These are phyloP conservation scores for Heliothis virescens DNA, from an alignment of 1,140 invertebrate genomes.

Conservation along the genomic window DNA sequence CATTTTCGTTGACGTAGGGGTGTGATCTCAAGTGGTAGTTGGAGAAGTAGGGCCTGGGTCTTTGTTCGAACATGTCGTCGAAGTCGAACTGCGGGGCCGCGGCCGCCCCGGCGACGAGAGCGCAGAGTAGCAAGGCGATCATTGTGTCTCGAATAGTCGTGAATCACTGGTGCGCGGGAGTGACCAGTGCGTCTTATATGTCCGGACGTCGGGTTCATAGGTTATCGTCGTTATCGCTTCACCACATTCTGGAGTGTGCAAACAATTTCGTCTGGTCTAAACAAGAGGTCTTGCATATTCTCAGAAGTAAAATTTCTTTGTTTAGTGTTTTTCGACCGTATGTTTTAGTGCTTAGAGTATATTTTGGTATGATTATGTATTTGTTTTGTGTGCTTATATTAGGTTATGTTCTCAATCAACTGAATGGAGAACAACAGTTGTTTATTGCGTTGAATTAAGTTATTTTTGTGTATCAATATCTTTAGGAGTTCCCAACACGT, in stretches of 20 bases:
- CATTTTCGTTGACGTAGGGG: constrained; percentile 45
- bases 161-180: constrained; percentile 43
- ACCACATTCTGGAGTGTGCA: constrained; percentile 71
- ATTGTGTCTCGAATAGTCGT: constrained; percentile 47
- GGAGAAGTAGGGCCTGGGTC: not conserved
- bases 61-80: constrained; percentile 8
- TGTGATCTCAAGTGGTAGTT: constrained; percentile 31
- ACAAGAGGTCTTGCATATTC: constrained; percentile 45
- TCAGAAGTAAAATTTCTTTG: constrained; percentile 38
- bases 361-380: not conserved
- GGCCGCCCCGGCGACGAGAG: constrained; percentile 52
- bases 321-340: not conserved
- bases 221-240: constrained; percentile 70
- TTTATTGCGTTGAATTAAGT: not conserved
- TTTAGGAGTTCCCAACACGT: too few species aligned
- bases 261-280: constrained; percentile 46
- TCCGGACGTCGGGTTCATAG: constrained; percentile 52
- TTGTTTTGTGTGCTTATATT: not conserved
- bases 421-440: not conserved
- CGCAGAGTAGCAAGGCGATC: constrained; percentile 53
- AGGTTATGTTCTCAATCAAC: not conserved
- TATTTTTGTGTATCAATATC: not conserved
- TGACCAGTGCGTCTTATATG: constrained; percentile 54
- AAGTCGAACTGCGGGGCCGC: constrained; percentile 60
- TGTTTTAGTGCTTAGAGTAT: not conserved